Evolutionary conservation across 2,888 invertebrate genomes (phyloP), one percentile per base, ranked within the genome.

Genomic region (Leucophenga maculata): DNA sequence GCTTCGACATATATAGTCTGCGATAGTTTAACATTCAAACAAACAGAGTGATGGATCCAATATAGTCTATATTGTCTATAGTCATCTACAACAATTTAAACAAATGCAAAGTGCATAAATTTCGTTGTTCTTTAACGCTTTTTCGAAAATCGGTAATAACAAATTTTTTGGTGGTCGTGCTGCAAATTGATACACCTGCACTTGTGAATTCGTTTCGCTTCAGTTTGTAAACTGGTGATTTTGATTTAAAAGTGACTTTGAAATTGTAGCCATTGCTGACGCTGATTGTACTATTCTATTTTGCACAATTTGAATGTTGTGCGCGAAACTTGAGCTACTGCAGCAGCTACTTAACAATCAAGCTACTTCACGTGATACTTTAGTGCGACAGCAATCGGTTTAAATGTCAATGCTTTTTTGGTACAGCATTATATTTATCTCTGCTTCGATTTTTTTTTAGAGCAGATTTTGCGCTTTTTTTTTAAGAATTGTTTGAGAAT

Each of bases 211-310:
- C 39, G 39, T 39, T 39, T 39, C 39, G 39, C 39, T 39, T 39
- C 39, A 39, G 39, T 39, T 39, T 39, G 39, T 39, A 39, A 39
- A 60, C 4, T 60, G 1, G 39, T 32, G 16, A 18, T 32, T 50
- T 48, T 48, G 62, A 46, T 64, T 48, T 22, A 76, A 74, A 76
- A 70, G 76, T 78, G 81, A 80, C 81, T 80, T 78, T 78, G 78
- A 78, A 80, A 73, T 52, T 32, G 9, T 13, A 48, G 48, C 44
- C 62, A 46, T n/a, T n/a, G n/a, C n/a, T 11, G 62, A 14, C 46
- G 14, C 20, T 8, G 46, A 68, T 65, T 68, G 70, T 32, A 67
- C 54, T 11, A 16, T 50, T n/a, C 39, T 39, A 11, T 39, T 3
- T 39, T 39, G 39, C 3, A 39, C 39, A 39, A 39, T 39, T 39